A percentile compares a stretch with the other conserved stretches of the same genome.
Evolutionary conservation across 2,113 vertebrate genomes (phyloP).

Genomic region (Melierax canorus): DNA sequence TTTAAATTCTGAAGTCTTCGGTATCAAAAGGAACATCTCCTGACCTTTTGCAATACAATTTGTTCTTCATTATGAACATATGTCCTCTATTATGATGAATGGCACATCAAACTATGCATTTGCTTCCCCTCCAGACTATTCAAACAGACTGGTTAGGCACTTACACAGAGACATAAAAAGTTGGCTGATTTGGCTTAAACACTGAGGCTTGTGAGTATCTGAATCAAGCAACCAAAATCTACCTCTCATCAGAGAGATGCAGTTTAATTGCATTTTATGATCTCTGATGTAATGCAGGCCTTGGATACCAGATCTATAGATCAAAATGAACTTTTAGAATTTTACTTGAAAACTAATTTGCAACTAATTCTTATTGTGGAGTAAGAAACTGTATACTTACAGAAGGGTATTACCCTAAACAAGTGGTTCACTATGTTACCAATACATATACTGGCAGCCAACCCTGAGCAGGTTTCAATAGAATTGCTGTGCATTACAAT

Average conservation of each 20-base stretch:
- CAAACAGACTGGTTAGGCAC: background rate
- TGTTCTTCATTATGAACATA: background rate
- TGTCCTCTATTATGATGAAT: background rate
- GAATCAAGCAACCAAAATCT: background rate
- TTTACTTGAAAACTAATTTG: background rate
- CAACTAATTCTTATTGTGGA: background rate
- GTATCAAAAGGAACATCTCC: background rate
- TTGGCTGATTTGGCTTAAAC: background rate
- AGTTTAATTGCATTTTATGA: background rate
- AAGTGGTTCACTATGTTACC: background rate
- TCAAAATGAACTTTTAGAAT: background rate
- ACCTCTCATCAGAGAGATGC: background rate
- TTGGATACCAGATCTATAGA: background rate
- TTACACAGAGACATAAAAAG: background rate
- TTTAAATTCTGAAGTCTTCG: background rate
- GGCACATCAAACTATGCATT: background rate
- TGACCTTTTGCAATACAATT: background rate
- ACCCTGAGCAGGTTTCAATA: background rate
- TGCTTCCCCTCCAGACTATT: background rate
- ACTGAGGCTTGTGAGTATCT: background rate
- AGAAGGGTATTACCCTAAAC: background rate
- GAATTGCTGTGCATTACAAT: background rate
- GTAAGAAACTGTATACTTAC: background rate
- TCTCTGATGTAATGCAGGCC: background rate
- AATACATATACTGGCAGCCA: accelerated